Evolutionary conservation across 37 sponge, comb jelly and placozoan genomes (phyloP), one percentile per base, ranked within the genome.

Genomic region (Crambe crambe): DNA sequence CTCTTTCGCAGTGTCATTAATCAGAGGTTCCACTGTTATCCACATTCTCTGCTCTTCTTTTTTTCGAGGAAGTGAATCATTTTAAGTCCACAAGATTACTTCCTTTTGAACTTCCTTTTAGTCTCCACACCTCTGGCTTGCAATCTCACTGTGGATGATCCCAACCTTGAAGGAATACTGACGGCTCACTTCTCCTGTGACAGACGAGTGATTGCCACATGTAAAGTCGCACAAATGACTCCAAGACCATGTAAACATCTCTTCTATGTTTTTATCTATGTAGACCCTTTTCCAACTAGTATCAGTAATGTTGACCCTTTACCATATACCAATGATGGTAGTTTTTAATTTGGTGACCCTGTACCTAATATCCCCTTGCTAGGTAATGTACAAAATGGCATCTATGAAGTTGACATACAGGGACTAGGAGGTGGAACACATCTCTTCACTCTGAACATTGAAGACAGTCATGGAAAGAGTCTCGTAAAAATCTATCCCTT

Each of bases 401-500:
- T 35, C 31, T 80, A 69, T 59, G 72, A 42, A 22, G 27, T 71
- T 32, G 39, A 80, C 58, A 37, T 70, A 0, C 1, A 10, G 0
- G 15, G 26, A 0, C 70, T 80, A 30, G 70, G 61, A 6, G 27
- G 57, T 25, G 81, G 81, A 37, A 36, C 70, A 40, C 81, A 80
- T 61, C 10, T 75, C 1, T 83, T 83, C 68, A 74, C 75, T 38
- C 67, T 83, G 58, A 37, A 22, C 9, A 40, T 71, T 5, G 83
- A 83, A 2, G 83, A 83, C 37, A 76, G 76, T 21, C 75, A 41
- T 54, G 83, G 83, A 2, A 68, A 64, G 56, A 56, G 76, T 21
- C 64, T 83, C 23, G 75, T 83, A 68, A 83, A 83, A 41, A 60
- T 83, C 10, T 44, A 47, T 4, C 83, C 83, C 30, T 83, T 83